Base-by-base conservation (phyloP, 1,140 invertebrate species). In the Bombus sylvicola region DNA sequence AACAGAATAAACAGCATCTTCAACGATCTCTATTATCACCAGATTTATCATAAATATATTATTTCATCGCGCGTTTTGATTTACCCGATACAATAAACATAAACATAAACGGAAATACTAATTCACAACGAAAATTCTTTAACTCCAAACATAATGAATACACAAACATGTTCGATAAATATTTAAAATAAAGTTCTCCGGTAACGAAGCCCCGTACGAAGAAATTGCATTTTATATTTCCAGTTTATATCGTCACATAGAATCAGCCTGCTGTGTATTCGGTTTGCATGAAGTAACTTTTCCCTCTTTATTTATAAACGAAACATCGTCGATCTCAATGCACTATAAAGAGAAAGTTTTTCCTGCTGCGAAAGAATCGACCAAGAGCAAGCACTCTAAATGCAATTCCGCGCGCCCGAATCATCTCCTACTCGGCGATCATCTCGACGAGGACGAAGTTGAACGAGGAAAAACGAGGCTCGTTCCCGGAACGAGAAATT, bases 401-500 rank as follows among this genome's bases (percentile, higher is more conserved):
- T 39, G 31, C 43, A 75, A 75, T 37, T 57, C 53, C 73, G 47
- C 47, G 28, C 6, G 25, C 25, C 5, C 10, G 25, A 71, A 71
- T 37, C 28, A 12, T n/a, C 13, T 5, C 37, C 37, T 31, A 6
- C 18, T 15, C 28, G 47, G 28, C 73, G 31, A 75, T 75, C 31
- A 75, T 37, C 73, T 37, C 31, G 4, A 34, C 31, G 18, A 57
- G 47, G 10, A 10, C 22, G 22, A 25, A 13, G 2, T 12, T 18
- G 74, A 76, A 39, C 47, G 31, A 41, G 28, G 13, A 39, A n/a
- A 62, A 77, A 77, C 75, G 53, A 39, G 47, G 13, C 53, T n/a
- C 34, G 12, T 39, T 10, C 31, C 18, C 31, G 47, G 57, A 34
- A 31, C 57, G 73, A 83, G 72, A 53, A 83, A 76, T 76, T 64